These are phyloP conservation scores for Sarcophaga bullata DNA, from an alignment of 1,140 invertebrate species.

Conservation along the genomic window DNA sequence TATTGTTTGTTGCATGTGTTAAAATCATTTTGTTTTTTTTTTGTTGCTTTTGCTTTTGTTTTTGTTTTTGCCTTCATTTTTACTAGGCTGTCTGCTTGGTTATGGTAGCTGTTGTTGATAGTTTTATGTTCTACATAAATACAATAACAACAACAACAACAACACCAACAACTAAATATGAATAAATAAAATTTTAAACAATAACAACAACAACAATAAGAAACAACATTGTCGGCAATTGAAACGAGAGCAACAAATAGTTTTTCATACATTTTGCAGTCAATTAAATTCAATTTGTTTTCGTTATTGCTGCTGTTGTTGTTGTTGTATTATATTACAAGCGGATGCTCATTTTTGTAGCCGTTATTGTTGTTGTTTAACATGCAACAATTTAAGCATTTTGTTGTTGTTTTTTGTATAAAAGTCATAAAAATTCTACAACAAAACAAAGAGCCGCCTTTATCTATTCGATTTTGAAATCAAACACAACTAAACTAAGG, in stretches of 20 bases:
- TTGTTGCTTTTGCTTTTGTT: background rate
- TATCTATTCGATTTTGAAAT: background rate
- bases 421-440: background rate
- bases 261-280: conserved; percentile 38
- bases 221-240: too few relatives aligned
- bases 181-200: background rate
- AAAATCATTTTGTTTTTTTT: conserved; percentile 17
- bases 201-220: too few relatives aligned
- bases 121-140: conserved; percentile 15
- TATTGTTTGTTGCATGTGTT: background rate
- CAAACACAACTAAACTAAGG: too few relatives aligned
- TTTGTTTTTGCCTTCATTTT: background rate
- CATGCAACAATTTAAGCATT: background rate
- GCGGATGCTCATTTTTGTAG: background rate
- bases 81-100: too few relatives aligned
- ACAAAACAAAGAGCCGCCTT: conserved; percentile 7
- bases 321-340: background rate
- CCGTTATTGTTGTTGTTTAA: too few relatives aligned
- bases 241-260: background rate
- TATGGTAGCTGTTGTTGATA: background rate
- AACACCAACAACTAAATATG: background rate
- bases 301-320: background rate
- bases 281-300: conserved; percentile 40
- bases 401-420: background rate
- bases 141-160: background rate